Evolutionary conservation across 2,113 vertebrate genomes (phyloP).

Genomic region (Antigone vipio): DNA sequence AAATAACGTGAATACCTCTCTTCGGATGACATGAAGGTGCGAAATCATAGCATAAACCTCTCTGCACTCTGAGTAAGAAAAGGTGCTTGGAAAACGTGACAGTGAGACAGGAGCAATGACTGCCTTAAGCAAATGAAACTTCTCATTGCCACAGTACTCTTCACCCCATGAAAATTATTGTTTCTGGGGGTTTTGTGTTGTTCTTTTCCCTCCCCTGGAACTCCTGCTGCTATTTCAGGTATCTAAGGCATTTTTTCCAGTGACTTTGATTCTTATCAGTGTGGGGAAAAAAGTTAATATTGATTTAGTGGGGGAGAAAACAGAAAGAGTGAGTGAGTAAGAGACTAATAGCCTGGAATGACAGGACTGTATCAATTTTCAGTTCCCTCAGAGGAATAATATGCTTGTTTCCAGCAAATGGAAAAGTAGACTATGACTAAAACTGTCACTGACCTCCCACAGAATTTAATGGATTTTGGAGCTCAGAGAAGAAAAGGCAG

Average conservation of each 20-base stretch:
- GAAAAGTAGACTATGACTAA: not conserved
- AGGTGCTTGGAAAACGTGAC: not conserved
- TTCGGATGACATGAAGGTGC: not conserved
- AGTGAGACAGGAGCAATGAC: not conserved
- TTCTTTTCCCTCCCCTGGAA: not conserved
- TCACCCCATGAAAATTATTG: not conserved
- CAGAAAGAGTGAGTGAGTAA: not conserved
- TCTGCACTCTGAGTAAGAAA: not conserved
- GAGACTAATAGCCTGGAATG: not conserved
- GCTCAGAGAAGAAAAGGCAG: not conserved
- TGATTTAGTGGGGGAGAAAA: conserved; percentile 19
- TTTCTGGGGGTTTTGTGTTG: not conserved
- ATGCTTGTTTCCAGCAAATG: conserved; percentile 25
- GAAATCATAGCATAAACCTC: not conserved
- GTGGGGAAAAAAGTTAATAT: not conserved
- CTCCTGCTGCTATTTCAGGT: not conserved
- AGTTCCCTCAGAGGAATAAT: not conserved
- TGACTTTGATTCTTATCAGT: not conserved
- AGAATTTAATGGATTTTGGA: conserved; percentile 1
- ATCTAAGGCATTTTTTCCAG: not conserved
- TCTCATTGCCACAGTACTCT: not conserved
- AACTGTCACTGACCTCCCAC: conserved; percentile 34
- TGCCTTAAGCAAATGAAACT: not conserved
- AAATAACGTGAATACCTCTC: not conserved
- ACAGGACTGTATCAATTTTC: not conserved